Evolutionary conservation across 2,888 invertebrate species (phyloP).

Genomic region (Anticlea derivata): DNA sequence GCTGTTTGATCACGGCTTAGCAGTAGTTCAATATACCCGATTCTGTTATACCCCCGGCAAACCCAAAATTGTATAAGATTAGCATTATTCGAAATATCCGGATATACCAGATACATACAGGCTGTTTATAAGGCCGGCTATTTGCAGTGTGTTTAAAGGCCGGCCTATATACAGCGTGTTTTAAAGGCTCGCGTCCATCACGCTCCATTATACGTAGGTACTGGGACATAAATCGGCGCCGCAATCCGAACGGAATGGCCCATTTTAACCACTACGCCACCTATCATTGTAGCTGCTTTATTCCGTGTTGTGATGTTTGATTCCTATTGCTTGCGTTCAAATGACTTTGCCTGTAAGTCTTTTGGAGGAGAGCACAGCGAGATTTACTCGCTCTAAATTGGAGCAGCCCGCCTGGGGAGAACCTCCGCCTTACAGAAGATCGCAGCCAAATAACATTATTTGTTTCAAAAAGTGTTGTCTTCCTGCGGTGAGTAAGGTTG

Average conservation of each 20-base stretch:
- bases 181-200: slow-evolving; percentile 11
- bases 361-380: too few species aligned
- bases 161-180: slow-evolving; percentile 2
- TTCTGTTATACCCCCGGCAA: too few species aligned
- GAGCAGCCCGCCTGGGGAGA: too few species aligned
- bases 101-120: not conserved
- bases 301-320: slow-evolving; percentile 6
- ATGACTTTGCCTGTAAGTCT: not conserved
- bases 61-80: slow-evolving; percentile 14
- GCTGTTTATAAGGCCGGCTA: not conserved
- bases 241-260: slow-evolving; percentile 20
- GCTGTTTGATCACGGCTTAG: too few species aligned
- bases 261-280: slow-evolving; percentile 24
- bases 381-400: too few species aligned
- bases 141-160: slow-evolving; percentile 3
- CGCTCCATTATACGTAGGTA: slow-evolving; percentile 5
- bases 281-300: slow-evolving; percentile 14
- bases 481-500: too few species aligned
- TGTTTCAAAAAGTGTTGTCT: too few species aligned
- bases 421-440: too few species aligned
- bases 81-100: not conserved
- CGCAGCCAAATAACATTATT: too few species aligned
- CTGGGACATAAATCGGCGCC: slow-evolving; percentile 22
- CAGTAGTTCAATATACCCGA: too few species aligned
- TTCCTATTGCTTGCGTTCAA: slow-evolving; percentile 1